Conservation (phyloP, 2,797 vertebrate genomes). For the Parauchenoglanis punctatus region DNA sequence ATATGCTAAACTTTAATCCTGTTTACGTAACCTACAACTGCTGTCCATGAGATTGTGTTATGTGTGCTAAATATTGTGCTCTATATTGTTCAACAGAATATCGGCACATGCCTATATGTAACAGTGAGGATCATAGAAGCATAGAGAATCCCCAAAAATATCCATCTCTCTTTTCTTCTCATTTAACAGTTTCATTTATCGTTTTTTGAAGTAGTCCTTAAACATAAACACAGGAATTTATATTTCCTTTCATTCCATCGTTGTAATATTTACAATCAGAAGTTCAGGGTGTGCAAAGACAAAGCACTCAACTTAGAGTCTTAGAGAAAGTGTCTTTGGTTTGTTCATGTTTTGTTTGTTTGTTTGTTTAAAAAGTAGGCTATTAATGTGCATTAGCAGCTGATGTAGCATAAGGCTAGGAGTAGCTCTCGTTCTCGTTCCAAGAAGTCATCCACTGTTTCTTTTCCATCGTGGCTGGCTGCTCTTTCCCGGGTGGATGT, state of each 20-base stretch:
- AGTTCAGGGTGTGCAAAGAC: slow-evolving; percentile 56
- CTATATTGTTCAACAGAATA: not conserved
- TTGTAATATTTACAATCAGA: slow-evolving; percentile 59
- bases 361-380: slow-evolving; percentile 38
- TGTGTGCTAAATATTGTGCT: not conserved
- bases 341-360: not conserved
- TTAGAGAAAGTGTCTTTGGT: slow-evolving; percentile 41
- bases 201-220: not conserved
- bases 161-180: not conserved
- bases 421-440: slow-evolving; percentile 89
- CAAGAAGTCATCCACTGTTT: slow-evolving; percentile 94
- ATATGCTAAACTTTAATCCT: not conserved
- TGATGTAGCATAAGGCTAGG: slow-evolving; percentile 67
- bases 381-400: slow-evolving; percentile 39
- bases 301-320: slow-evolving; percentile 7
- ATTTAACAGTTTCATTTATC: not conserved
- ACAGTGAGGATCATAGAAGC: not conserved
- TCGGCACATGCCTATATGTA: slow-evolving; percentile 12
- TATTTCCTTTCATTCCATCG: slow-evolving; percentile 34
- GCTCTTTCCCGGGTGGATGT: slow-evolving; percentile 73
- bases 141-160: not conserved
- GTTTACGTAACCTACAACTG: not conserved
- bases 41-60: not conserved
- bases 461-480: slow-evolving; percentile 78
- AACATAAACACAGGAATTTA: slow-evolving; percentile 1